phyloP scores from a whole-genome alignment of 2,797 vertebrate genomes.

The Bryconaethiops microstoma region DNA sequence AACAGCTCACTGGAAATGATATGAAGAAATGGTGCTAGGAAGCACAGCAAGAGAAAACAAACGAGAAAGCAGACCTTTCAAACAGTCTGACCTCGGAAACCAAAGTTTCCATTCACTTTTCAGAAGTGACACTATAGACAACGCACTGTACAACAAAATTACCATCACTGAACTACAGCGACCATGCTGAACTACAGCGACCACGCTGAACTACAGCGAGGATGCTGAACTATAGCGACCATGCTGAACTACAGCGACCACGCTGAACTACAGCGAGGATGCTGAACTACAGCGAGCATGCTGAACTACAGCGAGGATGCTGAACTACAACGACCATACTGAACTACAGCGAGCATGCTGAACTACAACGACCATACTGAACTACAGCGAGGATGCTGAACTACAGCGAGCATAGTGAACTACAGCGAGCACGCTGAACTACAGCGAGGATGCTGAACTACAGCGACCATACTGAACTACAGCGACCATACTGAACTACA shows the following conservation, averaged over 20 bases:
- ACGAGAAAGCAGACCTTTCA: neutral
- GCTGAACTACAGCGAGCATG: no score
- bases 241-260: neutral
- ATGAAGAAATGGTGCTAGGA: neutral
- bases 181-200: neutral
- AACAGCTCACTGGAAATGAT: neutral
- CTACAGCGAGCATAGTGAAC: neutral
- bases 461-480: no score
- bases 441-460: no score
- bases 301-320: no score
- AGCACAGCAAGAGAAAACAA: constrained; percentile 10
- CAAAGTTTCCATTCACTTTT: constrained; percentile 25
- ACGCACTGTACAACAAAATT: neutral
- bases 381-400: neutral
- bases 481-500: neutral
- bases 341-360: neutral
- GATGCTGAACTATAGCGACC: neutral
- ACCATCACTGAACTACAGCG: neutral
- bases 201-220: neutral
- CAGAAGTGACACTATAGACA: neutral
- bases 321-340: no score
- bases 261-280: no score
- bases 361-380: neutral
- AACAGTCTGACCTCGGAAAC: neutral
- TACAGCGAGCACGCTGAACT: no score